A percentile compares a stretch with the other conserved stretches of the same genome.
Evolutionary conservation across 1,140 invertebrate genomes (phyloP).

Genomic region (Ctenoplectra terminalis): DNA sequence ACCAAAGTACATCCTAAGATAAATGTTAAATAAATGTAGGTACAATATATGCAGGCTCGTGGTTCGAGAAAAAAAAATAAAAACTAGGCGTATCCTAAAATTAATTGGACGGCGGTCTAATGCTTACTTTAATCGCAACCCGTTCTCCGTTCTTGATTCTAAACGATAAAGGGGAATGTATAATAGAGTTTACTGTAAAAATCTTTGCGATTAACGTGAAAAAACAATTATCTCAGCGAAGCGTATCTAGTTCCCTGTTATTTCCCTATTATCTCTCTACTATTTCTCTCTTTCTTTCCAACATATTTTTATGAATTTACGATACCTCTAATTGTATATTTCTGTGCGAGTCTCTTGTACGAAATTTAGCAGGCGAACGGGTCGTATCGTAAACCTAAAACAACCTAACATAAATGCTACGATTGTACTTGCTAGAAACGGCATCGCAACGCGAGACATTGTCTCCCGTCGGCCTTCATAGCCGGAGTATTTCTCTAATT

Average conservation of each 20-base stretch:
- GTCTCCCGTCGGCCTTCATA: constrained; percentile 4
- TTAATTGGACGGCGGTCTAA: constrained; percentile 80
- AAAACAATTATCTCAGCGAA: not conserved
- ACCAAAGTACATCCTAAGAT: constrained; percentile 18
- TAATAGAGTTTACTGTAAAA: not conserved
- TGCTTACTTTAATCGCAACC: constrained; percentile 56
- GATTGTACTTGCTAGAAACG: constrained; percentile 63
- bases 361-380: constrained; percentile 32
- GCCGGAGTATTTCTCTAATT: constrained; percentile 16
- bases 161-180: constrained; percentile 48
- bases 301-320: not conserved
- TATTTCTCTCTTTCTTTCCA: not conserved
- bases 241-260: not conserved
- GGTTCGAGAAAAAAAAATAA: constrained; percentile 58
- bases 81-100: constrained; percentile 73
- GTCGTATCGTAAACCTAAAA: constrained; percentile 59
- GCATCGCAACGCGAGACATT: constrained; percentile 38
- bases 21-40: constrained; percentile 38
- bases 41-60: constrained; percentile 8
- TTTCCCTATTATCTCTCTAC: not conserved
- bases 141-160: constrained; percentile 31
- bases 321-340: not conserved
- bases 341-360: not conserved
- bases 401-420: constrained; percentile 63
- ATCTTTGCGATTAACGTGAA: no score